These are phyloP conservation scores for Eupithecia vulgata DNA, from an alignment of 2,888 invertebrate genomes.

Conservation along the genomic window DNA sequence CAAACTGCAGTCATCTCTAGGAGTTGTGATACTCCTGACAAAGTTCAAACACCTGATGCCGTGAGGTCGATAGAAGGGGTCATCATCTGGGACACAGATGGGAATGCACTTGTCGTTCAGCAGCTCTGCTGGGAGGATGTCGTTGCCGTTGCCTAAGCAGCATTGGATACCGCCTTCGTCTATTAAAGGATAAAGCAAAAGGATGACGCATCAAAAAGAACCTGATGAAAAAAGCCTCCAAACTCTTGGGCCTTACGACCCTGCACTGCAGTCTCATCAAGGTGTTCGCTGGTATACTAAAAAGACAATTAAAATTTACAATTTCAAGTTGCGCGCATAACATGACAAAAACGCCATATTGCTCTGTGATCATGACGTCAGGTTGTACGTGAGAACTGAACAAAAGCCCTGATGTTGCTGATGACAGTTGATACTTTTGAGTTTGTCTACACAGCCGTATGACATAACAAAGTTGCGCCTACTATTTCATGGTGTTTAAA, in stretches of 20 bases:
- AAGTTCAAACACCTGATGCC: conserved; percentile 84
- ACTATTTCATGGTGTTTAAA: too few relatives aligned
- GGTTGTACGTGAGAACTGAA: too few relatives aligned
- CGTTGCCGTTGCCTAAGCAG: conserved; percentile 74
- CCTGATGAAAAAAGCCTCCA: not conserved
- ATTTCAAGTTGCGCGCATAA: too few relatives aligned
- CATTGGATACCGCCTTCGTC: conserved; percentile 82
- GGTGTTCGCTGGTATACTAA: too few relatives aligned
- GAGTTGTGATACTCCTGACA: conserved; percentile 84
- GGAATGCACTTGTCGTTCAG: conserved; percentile 85
- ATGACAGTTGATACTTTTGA: too few relatives aligned
- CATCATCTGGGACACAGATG: conserved; percentile 82
- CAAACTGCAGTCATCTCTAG: conserved; percentile 81
- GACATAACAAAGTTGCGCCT: too few relatives aligned
- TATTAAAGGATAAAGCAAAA: conserved; percentile 37
- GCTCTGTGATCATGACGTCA: too few relatives aligned
- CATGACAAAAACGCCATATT: too few relatives aligned
- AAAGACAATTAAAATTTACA: too few relatives aligned
- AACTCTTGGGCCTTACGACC: not conserved
- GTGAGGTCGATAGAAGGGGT: conserved; percentile 78
- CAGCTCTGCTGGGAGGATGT: conserved; percentile 70
- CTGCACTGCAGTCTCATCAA: not conserved
- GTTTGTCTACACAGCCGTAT: too few relatives aligned
- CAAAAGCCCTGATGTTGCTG: too few relatives aligned
- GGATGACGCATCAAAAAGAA: not conserved